Evolutionary conservation across 2,113 vertebrate genomes (phyloP).

Genomic region (Plestiodon gilberti): DNA sequence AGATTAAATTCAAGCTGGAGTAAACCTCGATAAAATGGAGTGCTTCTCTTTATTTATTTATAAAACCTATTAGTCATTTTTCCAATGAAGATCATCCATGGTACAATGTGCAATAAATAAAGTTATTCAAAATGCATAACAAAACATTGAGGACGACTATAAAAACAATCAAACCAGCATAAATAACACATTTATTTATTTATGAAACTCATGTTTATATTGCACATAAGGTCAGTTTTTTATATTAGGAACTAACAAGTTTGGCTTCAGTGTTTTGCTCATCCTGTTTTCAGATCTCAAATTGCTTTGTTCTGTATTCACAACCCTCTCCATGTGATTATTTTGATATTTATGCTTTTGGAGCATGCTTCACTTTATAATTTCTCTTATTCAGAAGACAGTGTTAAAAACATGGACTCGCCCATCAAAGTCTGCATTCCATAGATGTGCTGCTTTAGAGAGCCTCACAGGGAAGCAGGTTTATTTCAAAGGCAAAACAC

Average conservation of each 20-base stretch:
- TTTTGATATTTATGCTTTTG: conserved; percentile 2
- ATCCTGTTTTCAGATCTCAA: background rate
- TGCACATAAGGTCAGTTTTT: background rate
- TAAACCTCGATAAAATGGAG: too few relatives aligned
- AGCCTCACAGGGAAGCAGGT: background rate
- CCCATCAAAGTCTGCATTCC: background rate
- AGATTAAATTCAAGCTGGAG: too few relatives aligned
- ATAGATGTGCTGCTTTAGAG: background rate
- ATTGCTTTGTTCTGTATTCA: background rate
- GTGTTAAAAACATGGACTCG: background rate
- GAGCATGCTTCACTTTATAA: background rate
- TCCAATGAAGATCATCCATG: too few relatives aligned
- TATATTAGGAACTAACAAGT: background rate
- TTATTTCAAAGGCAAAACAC: background rate
- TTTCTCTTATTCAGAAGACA: background rate
- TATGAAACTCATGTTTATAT: background rate
- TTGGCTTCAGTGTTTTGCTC: background rate
- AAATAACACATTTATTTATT: background rate
- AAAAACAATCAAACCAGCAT: too few relatives aligned
- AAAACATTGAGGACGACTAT: too few relatives aligned
- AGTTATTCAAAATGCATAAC: too few relatives aligned
- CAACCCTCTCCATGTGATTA: background rate
- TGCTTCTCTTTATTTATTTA: too few relatives aligned
- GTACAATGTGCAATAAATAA: too few relatives aligned
- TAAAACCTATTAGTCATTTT: too few relatives aligned